phyloP scores from a whole-genome alignment of 1,140 invertebrate species.

The Megathymus violae region DNA sequence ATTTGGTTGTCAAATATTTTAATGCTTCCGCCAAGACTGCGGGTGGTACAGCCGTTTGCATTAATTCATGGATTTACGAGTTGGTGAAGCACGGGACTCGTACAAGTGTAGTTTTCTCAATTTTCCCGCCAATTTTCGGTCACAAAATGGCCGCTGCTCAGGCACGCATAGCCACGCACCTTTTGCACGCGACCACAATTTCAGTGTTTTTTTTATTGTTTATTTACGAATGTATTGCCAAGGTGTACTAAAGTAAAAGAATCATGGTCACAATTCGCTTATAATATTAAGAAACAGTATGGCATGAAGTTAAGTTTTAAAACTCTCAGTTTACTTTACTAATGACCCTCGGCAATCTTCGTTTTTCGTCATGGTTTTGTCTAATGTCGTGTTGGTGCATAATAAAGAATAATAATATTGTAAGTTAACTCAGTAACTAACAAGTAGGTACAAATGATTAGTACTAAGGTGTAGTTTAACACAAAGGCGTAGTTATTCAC shows the following conservation, averaged over 20 bases:
- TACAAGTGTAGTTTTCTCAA: constrained; percentile 75
- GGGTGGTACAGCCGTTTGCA: constrained; percentile 53
- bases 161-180: constrained; percentile 64
- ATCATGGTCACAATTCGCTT: no score
- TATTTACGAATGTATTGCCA: constrained; percentile 32
- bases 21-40: constrained; percentile 46
- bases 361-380: no score
- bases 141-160: constrained; percentile 70
- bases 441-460: no score
- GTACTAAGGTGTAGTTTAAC: no score
- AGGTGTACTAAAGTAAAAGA: constrained; percentile 4
- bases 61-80: constrained; percentile 50
- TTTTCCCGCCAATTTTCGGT: constrained; percentile 75
- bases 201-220: constrained; percentile 28
- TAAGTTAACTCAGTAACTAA: no score
- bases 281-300: no score
- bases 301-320: no score
- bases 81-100: constrained; percentile 25
- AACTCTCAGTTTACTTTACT: no score
- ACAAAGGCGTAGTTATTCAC: no score
- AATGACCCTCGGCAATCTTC: no score
- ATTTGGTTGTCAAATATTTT: constrained; percentile 55
- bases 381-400: no score
- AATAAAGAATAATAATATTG: no score
- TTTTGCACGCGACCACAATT: constrained; percentile 43